Evolutionary conservation across 1,140 invertebrate species (phyloP), one percentile per base, ranked within the genome.

Genomic region (Cyclina sinensis): DNA sequence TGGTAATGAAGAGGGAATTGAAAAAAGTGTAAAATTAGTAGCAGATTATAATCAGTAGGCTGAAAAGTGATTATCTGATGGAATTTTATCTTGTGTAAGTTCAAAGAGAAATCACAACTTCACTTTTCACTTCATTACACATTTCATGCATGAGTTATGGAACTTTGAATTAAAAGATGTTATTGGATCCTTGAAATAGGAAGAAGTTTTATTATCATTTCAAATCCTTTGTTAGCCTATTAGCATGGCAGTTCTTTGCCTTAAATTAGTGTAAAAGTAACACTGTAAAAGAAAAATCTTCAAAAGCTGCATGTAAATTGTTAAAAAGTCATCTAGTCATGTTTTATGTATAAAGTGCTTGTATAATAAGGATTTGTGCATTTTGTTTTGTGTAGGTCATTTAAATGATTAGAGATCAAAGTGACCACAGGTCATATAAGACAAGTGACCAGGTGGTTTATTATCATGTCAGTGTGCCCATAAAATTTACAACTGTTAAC

Each of bases 111-210:
- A 70, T 39, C 7, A 35, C 65, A 70, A 70, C 27, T 70, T 9
- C n/a, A 70, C 27, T 37, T 70, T 70, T 37, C 32, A 39, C 65
- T 39, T 70, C 32, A 70, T 70, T 70, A 70, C 65, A 70, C 32
- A 37, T 70, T 70, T 70, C 37, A 70, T 70, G 65, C 65, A 70
- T 70, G 65, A 70, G 37, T 37, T 12, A 27, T 65, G 62, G n/a
- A n/a, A n/a, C n/a, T 65, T n/a, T 32, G 62, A 5, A 65, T 11
- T 37, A 37, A 16, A 70, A 37, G 37, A 12, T 18, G 4, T 27
- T 18, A 37, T 16, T 37, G 21, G 21, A 14, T 37, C 9, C 32
- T 37, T 70, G 35, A 4, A 70, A 70, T 37, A 37, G 35, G 35
- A 70, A 70, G 37, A 16, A 37, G 65, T 70, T 70, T 70, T 70